Base-by-base conservation (phyloP, 1,140 invertebrate species). In the Papilio machaon region DNA sequence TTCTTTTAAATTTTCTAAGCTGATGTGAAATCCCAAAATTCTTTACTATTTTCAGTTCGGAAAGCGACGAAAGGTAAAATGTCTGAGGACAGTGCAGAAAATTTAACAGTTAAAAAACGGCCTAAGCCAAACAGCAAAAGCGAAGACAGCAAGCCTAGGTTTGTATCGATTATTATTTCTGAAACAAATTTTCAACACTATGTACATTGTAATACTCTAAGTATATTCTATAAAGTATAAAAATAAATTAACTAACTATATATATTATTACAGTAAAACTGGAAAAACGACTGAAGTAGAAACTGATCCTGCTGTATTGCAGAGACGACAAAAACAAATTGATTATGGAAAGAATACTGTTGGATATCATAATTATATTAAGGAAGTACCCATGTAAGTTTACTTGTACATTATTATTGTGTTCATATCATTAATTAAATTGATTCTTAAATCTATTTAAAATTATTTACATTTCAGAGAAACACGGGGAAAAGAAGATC, bases 311-410 rank as follows among this genome's bases (percentile, higher is more conserved):
- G 92, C 83, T 23, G 92, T 98, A 11, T 90, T 99, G 81, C 91
- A 95, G 49, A 96, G 98, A 82, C 95, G 98, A 80, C 98, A 99
- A 89, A 99, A 99, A 93, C 98, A 99, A 94, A 98, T 99, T 91
- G 98, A 99, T 91, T 99, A 98, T 95, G 98, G 98, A 30, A 99
- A 99, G 95, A 99, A 98, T 90, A 99, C 98, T 13, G 92, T 97
- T 82, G 98, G 97, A 58, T 99, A 99, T 94, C 96, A 97, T 78
- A 96, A 96, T 92, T 99, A 99, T 85, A 89, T 95, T 1, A 94
- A 96, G 87, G 83, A 95, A 82, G 95, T 99, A 60, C 97, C 97
- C 77, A 97, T 96, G 97, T 98, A 96, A 95, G 95, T 94, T n/a
- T n/a, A n/a, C n/a, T n/a, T n/a, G n/a, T n/a, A n/a, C n/a, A n/a